These are phyloP conservation scores for Dynastes maya DNA, from an alignment of 2,888 invertebrate genomes.

Conservation along the genomic window DNA sequence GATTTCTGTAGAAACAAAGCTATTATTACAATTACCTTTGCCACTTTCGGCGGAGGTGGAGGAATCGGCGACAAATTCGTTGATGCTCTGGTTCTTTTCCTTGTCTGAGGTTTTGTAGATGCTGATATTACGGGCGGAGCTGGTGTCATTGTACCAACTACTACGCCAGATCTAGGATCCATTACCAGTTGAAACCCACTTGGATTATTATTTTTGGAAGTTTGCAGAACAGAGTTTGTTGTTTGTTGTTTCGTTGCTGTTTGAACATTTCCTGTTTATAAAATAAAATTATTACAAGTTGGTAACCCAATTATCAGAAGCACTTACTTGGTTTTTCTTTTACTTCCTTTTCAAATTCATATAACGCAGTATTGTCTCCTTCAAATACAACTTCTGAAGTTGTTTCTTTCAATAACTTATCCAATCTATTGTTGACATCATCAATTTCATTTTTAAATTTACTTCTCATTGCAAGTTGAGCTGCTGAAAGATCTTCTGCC, in stretches of 20 bases:
- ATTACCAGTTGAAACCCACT: conserved; percentile 71
- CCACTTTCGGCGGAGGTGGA: conserved; percentile 51
- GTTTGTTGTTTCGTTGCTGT: conserved; percentile 47
- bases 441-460: conserved; percentile 80
- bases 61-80: conserved; percentile 46
- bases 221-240: conserved; percentile 55
- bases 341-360: conserved; percentile 73
- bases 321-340: conserved; percentile 27
- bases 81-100: conserved; percentile 47
- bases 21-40: conserved; percentile 37
- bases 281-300: conserved; percentile 22
- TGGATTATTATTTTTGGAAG: conserved; percentile 52
- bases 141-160: conserved; percentile 69
- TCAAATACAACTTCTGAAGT: conserved; percentile 79
- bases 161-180: conserved; percentile 71
- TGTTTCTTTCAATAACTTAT: conserved; percentile 74
- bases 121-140: conserved; percentile 45
- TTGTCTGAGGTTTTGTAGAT: conserved; percentile 47
- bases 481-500: conserved; percentile 81
- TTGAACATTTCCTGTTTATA: conserved; percentile 35
- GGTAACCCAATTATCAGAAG: not conserved
- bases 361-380: conserved; percentile 74
- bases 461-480: conserved; percentile 77
- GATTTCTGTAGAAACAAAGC: no score
- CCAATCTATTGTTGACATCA: conserved; percentile 76